Evolutionary conservation across 2,113 vertebrate genomes (phyloP).

Genomic region (Orycteropus afer): DNA sequence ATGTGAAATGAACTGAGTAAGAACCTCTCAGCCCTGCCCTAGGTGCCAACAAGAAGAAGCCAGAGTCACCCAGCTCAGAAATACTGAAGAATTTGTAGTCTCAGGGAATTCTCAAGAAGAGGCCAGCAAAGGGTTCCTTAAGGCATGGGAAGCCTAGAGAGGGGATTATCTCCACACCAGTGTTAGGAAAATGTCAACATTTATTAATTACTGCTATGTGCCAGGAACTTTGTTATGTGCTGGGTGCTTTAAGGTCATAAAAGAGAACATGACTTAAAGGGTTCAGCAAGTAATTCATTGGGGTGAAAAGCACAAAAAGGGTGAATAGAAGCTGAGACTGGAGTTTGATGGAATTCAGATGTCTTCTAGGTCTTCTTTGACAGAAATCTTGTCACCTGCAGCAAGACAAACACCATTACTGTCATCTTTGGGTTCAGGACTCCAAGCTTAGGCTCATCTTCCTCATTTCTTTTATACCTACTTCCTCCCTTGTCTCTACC

Average conservation of each 20-base stretch:
- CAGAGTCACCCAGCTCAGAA: neutral
- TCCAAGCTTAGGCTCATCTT: neutral
- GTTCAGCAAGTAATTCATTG: neutral
- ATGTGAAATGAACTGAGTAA: neutral
- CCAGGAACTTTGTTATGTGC: too few relatives aligned
- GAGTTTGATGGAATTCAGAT: neutral
- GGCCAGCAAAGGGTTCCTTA: neutral
- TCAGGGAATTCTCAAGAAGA: neutral
- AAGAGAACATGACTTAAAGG: neutral
- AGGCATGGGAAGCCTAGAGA: accelerated
- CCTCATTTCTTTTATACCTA: neutral
- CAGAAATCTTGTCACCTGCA: neutral
- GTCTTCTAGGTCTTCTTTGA: neutral
- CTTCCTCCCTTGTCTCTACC: neutral
- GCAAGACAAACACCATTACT: neutral
- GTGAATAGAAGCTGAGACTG: neutral
- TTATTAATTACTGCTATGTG: neutral
- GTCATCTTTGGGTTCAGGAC: neutral
- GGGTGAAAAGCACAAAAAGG: accelerated
- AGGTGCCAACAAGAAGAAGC: neutral
- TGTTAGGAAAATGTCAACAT: neutral
- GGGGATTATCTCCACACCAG: too few relatives aligned
- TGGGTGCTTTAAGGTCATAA: neutral
- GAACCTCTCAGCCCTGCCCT: neutral
- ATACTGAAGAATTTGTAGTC: neutral